Evolutionary conservation across 2,113 vertebrate species (phyloP).

Genomic region (Albula glossodonta): DNA sequence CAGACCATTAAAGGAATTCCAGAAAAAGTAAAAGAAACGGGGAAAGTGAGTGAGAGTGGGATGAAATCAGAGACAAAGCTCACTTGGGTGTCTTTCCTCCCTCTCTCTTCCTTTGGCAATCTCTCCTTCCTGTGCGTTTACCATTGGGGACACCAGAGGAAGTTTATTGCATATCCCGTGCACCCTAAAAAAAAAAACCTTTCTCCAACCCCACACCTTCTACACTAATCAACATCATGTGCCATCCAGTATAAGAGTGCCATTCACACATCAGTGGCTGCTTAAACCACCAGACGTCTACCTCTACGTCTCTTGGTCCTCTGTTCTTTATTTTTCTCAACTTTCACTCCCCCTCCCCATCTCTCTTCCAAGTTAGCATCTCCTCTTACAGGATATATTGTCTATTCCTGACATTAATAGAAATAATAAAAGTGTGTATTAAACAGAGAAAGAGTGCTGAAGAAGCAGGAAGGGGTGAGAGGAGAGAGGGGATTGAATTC

Average conservation of each 20-base stretch:
- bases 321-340: constrained; percentile 66
- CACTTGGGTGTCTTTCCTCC: constrained; percentile 63
- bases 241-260: constrained; percentile 5
- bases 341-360: constrained; percentile 69
- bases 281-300: constrained; percentile 20
- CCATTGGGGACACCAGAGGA: constrained; percentile 63
- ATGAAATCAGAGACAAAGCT: constrained; percentile 59
- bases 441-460: constrained; percentile 18
- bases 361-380: constrained; percentile 63
- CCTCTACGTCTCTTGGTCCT: not conserved
- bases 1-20: constrained; percentile 18
- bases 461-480: constrained; percentile 20
- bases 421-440: constrained; percentile 31
- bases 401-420: constrained; percentile 31
- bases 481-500: constrained; percentile 31
- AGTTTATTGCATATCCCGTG: constrained; percentile 56
- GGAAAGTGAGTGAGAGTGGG: constrained; percentile 41
- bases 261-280: constrained; percentile 24
- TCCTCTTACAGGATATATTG: constrained; percentile 80
- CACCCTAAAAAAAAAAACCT: not conserved
- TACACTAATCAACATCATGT: constrained; percentile 68
- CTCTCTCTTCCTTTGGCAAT: constrained; percentile 56
- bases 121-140: constrained; percentile 83
- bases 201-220: constrained; percentile 46
- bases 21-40: not conserved